Conservation (phyloP, 1,140 invertebrate genomes). For the Belonocnema kinseyi region DNA sequence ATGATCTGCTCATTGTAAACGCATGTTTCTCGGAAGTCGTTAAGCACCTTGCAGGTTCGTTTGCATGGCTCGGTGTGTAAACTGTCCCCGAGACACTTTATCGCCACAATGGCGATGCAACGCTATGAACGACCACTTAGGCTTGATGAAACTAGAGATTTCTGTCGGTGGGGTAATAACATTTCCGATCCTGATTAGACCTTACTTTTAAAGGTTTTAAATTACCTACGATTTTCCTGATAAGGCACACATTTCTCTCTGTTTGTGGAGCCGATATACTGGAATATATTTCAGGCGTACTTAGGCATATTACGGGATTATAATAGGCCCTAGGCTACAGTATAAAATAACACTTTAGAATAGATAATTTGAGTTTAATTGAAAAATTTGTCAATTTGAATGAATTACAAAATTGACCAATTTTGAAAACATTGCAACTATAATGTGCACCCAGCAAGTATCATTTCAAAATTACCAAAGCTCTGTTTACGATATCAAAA, state of each 20-base stretch:
- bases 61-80: conserved; percentile 18
- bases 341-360: too few relatives aligned
- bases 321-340: too few relatives aligned
- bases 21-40: conserved; percentile 20
- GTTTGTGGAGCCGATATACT: background rate
- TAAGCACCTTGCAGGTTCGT: conserved; percentile 1
- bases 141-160: conserved; percentile 28
- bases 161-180: conserved; percentile 23
- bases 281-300: too few relatives aligned
- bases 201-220: conserved; percentile 9
- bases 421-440: too few relatives aligned
- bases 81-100: conserved; percentile 22
- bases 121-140: conserved; percentile 21
- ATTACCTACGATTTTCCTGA: conserved; percentile 16
- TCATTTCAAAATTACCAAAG: too few relatives aligned
- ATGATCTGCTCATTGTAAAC: conserved; percentile 24
- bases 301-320: too few relatives aligned
- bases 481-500: too few relatives aligned
- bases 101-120: conserved; percentile 27
- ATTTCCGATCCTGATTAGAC: conserved; percentile 21
- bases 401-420: too few relatives aligned
- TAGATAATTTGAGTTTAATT: too few relatives aligned
- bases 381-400: too few relatives aligned
- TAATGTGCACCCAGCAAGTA: too few relatives aligned
- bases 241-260: background rate